A percentile compares a stretch with the other conserved stretches of the same genome.
phyloP scores from a whole-genome alignment of 2,888 invertebrate genomes.

The Aromia moschata region DNA sequence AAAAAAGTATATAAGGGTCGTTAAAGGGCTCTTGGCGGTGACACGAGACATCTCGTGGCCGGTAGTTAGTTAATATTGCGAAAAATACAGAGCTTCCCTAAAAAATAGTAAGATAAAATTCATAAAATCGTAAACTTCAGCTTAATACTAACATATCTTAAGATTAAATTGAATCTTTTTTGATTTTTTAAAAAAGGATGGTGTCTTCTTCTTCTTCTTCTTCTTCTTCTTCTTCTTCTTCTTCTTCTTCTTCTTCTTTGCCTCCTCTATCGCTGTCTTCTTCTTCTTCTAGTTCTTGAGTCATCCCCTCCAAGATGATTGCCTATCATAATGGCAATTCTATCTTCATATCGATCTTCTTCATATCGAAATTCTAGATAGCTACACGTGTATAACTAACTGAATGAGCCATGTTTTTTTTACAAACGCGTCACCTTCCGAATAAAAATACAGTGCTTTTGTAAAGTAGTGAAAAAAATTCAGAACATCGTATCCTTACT shows the following conservation, averaged over 20 bases:
- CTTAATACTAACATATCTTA: no score
- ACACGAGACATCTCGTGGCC: background rate
- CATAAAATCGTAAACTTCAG: no score
- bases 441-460: background rate
- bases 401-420: background rate
- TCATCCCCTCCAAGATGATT: background rate
- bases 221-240: background rate
- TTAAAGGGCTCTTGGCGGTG: background rate
- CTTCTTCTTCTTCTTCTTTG: background rate
- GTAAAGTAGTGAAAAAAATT: background rate
- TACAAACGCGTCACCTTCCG: background rate
- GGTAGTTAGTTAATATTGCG: background rate
- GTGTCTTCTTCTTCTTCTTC: background rate
- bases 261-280: background rate
- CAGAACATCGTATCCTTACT: no score
- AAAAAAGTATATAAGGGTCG: slow-evolving; percentile 1
- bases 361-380: background rate
- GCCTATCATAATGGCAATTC: background rate
- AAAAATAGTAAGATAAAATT: background rate
- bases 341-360: background rate
- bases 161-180: background rate
- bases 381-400: background rate
- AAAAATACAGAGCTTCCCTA: no score
- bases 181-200: background rate
- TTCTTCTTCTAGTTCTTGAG: background rate